These are phyloP conservation scores for Drosophila rhopaloa DNA, from an alignment of 1,140 invertebrate species.

Conservation along the genomic window DNA sequence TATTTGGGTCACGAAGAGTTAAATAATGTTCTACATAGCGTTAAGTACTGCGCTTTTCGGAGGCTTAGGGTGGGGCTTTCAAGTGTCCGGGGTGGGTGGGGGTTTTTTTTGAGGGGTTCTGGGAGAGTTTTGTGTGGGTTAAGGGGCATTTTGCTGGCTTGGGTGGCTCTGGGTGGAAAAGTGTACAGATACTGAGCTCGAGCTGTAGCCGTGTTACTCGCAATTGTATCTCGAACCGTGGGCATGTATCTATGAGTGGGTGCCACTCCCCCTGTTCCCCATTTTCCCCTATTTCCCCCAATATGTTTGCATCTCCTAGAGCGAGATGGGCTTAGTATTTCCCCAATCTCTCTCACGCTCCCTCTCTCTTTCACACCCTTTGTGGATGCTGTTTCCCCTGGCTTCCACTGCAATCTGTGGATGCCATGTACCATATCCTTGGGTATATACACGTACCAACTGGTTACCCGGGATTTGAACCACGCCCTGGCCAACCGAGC, in stretches of 20 bases:
- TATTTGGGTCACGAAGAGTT: conserved; percentile 20
- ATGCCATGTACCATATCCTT: conserved; percentile 21
- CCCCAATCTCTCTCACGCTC: conserved; percentile 21
- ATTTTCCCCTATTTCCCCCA: no score
- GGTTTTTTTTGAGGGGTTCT: not conserved
- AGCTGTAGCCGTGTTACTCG: conserved; percentile 22
- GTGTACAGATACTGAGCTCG: conserved; percentile 20
- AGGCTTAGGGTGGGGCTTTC: conserved; percentile 21
- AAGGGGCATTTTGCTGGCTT: no score
- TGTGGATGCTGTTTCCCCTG: conserved; percentile 63
- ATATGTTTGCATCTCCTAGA: conserved; percentile 7
- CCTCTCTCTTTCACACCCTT: conserved; percentile 45
- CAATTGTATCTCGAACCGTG: conserved; percentile 29
- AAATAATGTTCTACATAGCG: conserved; percentile 12
- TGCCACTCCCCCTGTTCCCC: not conserved
- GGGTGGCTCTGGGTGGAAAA: not conserved
- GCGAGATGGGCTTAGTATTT: conserved; percentile 17
- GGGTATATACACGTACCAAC: conserved; percentile 41
- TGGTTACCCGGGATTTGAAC: conserved; percentile 79
- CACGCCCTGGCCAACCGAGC: conserved; percentile 74
- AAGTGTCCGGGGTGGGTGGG: not conserved
- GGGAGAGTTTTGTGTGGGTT: not conserved
- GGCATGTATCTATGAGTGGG: conserved; percentile 21
- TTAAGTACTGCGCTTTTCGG: conserved; percentile 4
- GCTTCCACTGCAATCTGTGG: conserved; percentile 19